A percentile compares a stretch with the other conserved stretches of the same genome.
Evolutionary conservation across 2,888 invertebrate genomes (phyloP).

Genomic region (Branchipolynoe longqiensis): DNA sequence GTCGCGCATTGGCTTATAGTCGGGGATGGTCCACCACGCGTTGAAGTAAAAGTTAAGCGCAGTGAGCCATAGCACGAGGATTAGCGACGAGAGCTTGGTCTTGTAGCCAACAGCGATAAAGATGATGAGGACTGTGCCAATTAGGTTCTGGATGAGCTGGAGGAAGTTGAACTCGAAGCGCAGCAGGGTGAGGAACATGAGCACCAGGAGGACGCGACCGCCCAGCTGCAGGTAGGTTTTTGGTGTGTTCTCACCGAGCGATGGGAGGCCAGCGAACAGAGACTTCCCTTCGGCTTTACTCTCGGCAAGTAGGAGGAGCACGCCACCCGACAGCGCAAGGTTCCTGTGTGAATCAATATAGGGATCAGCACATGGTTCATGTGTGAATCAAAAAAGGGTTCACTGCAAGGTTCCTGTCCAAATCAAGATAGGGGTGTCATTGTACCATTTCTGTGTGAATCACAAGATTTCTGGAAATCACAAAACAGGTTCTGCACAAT

Average conservation of each 20-base stretch:
- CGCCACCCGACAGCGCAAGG: constrained; percentile 97
- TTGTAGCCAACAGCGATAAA: constrained; percentile 98
- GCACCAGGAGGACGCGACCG: constrained; percentile 96
- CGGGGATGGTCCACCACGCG: constrained; percentile 98
- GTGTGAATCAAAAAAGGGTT: no score
- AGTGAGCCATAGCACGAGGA: constrained; percentile 93
- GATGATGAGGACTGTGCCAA: constrained; percentile 96
- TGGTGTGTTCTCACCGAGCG: constrained; percentile 89
- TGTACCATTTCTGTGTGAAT: no score
- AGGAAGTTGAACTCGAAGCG: constrained; percentile 94
- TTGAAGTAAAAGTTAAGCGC: constrained; percentile 98
- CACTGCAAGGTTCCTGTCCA: no score
- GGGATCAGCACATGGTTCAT: no score
- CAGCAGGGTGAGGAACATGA: constrained; percentile 98
- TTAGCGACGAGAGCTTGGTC: constrained; percentile 97
- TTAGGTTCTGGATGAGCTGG: constrained; percentile 93
- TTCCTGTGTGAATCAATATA: no score
- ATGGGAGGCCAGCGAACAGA: constrained; percentile 93
- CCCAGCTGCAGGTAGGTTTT: constrained; percentile 97
- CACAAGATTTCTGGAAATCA: no score
- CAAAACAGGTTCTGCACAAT: no score
- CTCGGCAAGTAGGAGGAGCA: constrained; percentile 97
- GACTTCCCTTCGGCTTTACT: constrained; percentile 95
- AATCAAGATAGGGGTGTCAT: no score
- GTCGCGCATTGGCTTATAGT: constrained; percentile 97